A percentile compares a stretch with the other conserved stretches of the same genome.
These are phyloP conservation scores for Lithobates pipiens DNA, from an alignment of 2,797 vertebrate species.

Conservation along the genomic window DNA sequence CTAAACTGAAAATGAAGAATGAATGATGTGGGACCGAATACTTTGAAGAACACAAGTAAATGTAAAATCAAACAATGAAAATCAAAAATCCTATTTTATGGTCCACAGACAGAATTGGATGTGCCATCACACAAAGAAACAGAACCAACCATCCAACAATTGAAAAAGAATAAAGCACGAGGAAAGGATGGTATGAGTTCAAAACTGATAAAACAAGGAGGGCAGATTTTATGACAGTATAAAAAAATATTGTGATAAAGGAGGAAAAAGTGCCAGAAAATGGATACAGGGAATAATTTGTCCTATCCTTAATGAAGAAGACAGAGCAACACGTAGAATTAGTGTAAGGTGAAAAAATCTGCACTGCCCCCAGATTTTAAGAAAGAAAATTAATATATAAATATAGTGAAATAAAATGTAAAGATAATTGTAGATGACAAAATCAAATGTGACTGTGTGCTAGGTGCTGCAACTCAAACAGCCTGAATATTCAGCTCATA, in stretches of 20 bases:
- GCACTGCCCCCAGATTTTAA: no score
- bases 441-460: no score
- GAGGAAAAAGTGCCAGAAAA: not conserved
- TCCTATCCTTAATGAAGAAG: not conserved
- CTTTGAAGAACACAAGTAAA: not conserved
- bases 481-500: no score
- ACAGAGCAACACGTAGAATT: no score
- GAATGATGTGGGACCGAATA: no score
- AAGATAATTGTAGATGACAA: no score
- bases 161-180: not conserved
- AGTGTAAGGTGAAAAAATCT: no score
- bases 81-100: not conserved
- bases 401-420: no score
- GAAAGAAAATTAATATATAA: no score
- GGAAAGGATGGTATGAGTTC: not conserved
- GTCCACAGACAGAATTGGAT: not conserved
- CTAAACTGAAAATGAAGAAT: no score
- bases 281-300: not conserved
- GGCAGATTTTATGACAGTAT: not conserved
- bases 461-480: no score
- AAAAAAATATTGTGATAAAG: not conserved
- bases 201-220: not conserved
- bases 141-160: not conserved
- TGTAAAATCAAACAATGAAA: not conserved
- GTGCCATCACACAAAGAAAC: not conserved